Evolutionary conservation across 1,140 invertebrate genomes (phyloP), one percentile per base, ranked within the genome.

Genomic region (Propsilocerus akamusi): DNA sequence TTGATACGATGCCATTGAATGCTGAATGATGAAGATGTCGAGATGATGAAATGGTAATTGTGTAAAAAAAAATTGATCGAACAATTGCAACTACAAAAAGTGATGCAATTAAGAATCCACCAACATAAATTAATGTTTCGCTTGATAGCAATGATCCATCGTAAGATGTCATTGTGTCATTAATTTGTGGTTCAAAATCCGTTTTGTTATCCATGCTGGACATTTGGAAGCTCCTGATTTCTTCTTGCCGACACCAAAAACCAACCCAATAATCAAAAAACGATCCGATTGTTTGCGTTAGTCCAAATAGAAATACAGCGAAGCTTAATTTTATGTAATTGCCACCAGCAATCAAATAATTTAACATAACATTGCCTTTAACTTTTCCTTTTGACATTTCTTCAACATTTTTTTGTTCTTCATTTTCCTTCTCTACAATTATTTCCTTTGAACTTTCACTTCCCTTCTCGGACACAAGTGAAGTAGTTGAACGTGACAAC

Each of bases 181-280:
- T 46, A 30, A 47, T 46, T 26, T 51, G 25, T 20, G 32, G 22
- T 46, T 37, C 10, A 46, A 7, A 20, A 20, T 8, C 17, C 41
- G 7, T 17, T 7, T 46, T 46, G 8, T 7, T 46, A 7, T 46
- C 17, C 20, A 7, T 6, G 17, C 14, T 7, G 6, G 17, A 48
- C 14, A n/a, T 7, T 12, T 46, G 17, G 26, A 30, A 52, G 22
- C 3, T 24, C 4, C 51, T 17, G 6, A 49, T 6, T 37, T 52
- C 51, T 48, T 52, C 51, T 48, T 49, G 48, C 6, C 17, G 8
- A 17, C 37, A 49, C 78, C 77, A 81, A 51, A 67, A 66, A 10
- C 71, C 67, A 3, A 78, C 66, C 74, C 74, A 80, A 58, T 72
- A 79, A 60, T 80, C 77, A 28, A 66, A 70, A 28, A 69, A 66